Evolutionary conservation across 2,888 invertebrate genomes (phyloP), one percentile per base, ranked within the genome.

Genomic region (Drosophila conformis): DNA sequence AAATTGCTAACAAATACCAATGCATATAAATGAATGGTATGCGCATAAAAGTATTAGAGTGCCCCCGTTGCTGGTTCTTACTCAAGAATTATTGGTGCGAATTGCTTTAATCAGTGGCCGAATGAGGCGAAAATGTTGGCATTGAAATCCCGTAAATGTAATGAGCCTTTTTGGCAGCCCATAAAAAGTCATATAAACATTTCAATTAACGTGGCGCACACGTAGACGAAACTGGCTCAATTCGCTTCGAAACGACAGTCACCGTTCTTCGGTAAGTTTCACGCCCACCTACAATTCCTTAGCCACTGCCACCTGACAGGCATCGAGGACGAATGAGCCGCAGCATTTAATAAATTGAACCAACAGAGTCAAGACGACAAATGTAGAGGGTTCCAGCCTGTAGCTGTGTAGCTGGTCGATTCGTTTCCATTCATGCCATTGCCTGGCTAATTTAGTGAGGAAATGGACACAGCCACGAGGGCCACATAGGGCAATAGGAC

Each of bases 151-250:
- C 85, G 87, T 85, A 76, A 85, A 87, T 80, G 85, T 89, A 85
- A 89, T 85, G 85, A 89, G 76, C 76, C 89, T 82, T 89, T 89
- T 89, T 77, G 85, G 80, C 89, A 85, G 89, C 73, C 89, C 89
- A 85, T 85, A 85, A 85, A 85, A 86, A 89, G 78, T 85, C 90
- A 90, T 88, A 88, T 90, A 89, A 90, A 88, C 90, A 87, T 87
- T 87, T 87, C 87, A 87, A 87, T 87, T 90, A 87, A 83, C 82
- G 83, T 69, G 82, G 40, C 72, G 76, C 83, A 78, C 90, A 87
- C 87, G 88, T 85, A 74, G 71, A 59, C 68, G 53, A 49, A 56
- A 68, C 42, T 68, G 73, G 36, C 64, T 51, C 64, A 73, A 52
- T 63, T 54, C 48, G 35, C 15, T 33, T 13, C 33, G 29, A 21